These are phyloP conservation scores for Egretta garzetta DNA, from an alignment of 2,113 vertebrate species.

Conservation along the genomic window DNA sequence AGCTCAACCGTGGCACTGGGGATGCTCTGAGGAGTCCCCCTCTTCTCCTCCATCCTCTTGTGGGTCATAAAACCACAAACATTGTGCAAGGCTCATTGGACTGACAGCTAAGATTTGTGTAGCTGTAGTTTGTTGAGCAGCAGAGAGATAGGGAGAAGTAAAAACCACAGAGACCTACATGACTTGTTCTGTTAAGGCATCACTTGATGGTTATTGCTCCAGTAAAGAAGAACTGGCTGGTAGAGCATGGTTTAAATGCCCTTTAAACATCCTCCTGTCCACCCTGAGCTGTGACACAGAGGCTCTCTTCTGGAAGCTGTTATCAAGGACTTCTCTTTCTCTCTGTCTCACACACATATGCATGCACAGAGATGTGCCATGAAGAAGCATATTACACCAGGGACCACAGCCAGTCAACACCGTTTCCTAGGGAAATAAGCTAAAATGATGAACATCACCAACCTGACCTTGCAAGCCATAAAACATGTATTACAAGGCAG, in stretches of 20 bases:
- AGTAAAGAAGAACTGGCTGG: neutral
- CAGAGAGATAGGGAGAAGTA: neutral
- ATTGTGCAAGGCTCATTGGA: neutral
- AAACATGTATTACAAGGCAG: constrained; percentile 39
- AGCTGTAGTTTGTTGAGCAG: neutral
- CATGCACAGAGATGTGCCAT: neutral
- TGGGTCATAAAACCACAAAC: neutral
- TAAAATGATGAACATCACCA: constrained; percentile 32
- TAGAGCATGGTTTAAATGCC: neutral
- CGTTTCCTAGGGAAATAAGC: constrained; percentile 27
- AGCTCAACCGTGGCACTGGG: neutral
- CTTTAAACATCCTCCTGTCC: neutral
- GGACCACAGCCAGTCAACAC: neutral
- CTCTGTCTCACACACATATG: neutral
- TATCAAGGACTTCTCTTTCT: neutral
- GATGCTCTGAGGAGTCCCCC: neutral
- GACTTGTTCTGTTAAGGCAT: neutral
- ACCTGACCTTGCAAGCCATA: constrained; percentile 3
- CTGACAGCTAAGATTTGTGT: constrained; percentile 12
- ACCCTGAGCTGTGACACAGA: neutral
- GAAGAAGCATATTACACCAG: constrained; percentile 7
- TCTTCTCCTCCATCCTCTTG: neutral
- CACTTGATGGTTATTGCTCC: neutral
- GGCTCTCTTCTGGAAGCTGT: neutral
- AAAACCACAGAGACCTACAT: neutral